Percentiles rank a stretch among this genome's conserved stretches.
Evolutionary conservation across 2,888 invertebrate genomes (phyloP).

Genomic region (Orthosia gothica): DNA sequence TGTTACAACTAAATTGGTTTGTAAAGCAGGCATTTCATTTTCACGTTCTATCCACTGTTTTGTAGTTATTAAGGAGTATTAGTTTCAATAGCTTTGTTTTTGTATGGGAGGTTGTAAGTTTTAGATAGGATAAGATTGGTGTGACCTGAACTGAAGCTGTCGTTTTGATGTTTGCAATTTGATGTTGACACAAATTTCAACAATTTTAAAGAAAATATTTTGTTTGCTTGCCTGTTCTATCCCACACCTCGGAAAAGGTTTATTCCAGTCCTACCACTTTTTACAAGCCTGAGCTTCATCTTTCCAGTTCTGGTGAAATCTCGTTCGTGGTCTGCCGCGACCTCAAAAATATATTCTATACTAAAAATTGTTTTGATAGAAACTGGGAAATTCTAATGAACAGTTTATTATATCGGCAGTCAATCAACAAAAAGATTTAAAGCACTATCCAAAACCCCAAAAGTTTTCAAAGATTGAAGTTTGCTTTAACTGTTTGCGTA

Average conservation of each 20-base stretch:
- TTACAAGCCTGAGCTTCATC: too few relatives aligned
- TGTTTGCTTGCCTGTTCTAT: too few relatives aligned
- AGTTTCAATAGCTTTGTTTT: constrained; percentile 12
- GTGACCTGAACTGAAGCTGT: too few relatives aligned
- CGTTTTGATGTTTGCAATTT: neutral
- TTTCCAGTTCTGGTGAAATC: too few relatives aligned
- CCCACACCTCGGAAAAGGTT: too few relatives aligned
- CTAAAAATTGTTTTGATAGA: neutral
- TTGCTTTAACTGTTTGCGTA: constrained; percentile 23
- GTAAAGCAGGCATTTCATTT: constrained; percentile 64
- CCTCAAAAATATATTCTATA: too few relatives aligned
- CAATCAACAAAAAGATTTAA: neutral
- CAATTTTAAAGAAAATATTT: neutral
- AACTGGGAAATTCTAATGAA: neutral
- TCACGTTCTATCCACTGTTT: constrained; percentile 51
- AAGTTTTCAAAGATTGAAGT: neutral
- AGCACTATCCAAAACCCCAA: neutral
- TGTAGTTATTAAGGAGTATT: constrained; percentile 52
- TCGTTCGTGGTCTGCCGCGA: too few relatives aligned
- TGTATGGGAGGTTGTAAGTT: neutral
- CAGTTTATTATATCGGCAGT: neutral
- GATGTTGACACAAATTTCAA: neutral
- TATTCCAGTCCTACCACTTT: too few relatives aligned
- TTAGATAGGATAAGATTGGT: neutral
- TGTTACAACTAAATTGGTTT: constrained; percentile 68